A percentile compares a stretch with the other conserved stretches of the same genome.
These are phyloP conservation scores for Flexamia atlantica DNA, from an alignment of 2,888 invertebrate genomes.

Conservation along the genomic window DNA sequence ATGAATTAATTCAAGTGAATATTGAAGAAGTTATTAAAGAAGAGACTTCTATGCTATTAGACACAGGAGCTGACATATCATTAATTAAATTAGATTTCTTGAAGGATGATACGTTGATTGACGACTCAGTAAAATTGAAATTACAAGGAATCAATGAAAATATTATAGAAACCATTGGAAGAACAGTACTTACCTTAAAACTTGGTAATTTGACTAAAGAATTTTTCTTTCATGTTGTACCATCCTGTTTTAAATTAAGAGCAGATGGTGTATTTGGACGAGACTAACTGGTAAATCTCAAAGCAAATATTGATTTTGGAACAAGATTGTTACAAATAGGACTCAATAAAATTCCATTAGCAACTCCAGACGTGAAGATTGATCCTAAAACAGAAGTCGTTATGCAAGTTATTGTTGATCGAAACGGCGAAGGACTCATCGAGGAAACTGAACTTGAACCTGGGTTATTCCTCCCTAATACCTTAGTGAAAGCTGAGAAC, in stretches of 20 bases:
- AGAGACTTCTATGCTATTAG: not conserved
- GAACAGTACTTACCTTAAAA: not conserved
- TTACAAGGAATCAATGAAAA: not conserved
- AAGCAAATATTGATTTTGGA: not conserved
- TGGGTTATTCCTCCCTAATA: not conserved
- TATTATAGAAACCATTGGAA: not conserved
- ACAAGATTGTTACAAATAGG: not conserved
- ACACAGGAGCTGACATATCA: not conserved
- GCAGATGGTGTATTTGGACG: not conserved
- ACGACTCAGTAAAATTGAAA: not conserved
- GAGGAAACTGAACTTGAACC: not conserved
- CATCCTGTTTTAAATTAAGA: not conserved
- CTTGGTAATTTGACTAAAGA: not conserved
- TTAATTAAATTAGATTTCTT: not conserved
- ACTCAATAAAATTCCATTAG: constrained; percentile 8
- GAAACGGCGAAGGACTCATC: not conserved
- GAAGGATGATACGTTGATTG: constrained; percentile 4
- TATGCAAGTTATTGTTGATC: not conserved
- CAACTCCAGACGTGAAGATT: not conserved
- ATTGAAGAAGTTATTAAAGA: not conserved
- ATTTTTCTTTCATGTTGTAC: not conserved
- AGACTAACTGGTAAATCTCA: not conserved
- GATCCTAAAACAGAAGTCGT: not conserved
- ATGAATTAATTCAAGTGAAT: not conserved
- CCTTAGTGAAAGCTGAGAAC: not conserved